Conservation (phyloP, 2,888 invertebrate genomes). For the Pterostichus madidus region DNA sequence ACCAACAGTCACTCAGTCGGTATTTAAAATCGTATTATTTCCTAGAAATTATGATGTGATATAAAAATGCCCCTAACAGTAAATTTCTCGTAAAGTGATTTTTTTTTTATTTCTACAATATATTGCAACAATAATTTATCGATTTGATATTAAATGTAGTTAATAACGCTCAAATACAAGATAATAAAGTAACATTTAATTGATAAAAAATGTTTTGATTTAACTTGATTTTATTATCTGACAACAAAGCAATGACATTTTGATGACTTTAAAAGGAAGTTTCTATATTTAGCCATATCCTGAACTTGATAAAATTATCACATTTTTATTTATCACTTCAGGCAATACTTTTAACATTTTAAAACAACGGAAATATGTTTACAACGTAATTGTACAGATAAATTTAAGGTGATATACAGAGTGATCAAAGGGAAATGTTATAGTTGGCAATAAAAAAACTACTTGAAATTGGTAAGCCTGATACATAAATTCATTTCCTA, state of each 20-base stretch:
- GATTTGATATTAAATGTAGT: neutral
- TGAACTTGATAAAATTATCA: constrained; percentile 5
- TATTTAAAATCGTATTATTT: constrained; percentile 51
- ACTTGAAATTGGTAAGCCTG: too few relatives aligned
- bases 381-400: too few relatives aligned
- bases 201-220: neutral
- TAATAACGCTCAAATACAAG: neutral
- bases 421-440: too few relatives aligned
- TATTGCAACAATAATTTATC: constrained; percentile 16
- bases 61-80: constrained; percentile 31
- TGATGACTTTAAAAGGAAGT: constrained; percentile 40
- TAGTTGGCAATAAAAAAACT: too few relatives aligned
- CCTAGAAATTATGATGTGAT: constrained; percentile 43
- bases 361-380: neutral
- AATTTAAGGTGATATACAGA: neutral
- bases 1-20: constrained; percentile 33
- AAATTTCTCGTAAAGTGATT: constrained; percentile 18
- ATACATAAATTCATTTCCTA: too few relatives aligned
- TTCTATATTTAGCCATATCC: neutral
- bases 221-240: constrained; percentile 1
- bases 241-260: neutral
- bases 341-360: too few relatives aligned
- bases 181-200: neutral
- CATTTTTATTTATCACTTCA: constrained; percentile 16
- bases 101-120: constrained; percentile 7